Conservation (phyloP, 2,113 vertebrate genomes). For the Myrmecophaga tridactyla region DNA sequence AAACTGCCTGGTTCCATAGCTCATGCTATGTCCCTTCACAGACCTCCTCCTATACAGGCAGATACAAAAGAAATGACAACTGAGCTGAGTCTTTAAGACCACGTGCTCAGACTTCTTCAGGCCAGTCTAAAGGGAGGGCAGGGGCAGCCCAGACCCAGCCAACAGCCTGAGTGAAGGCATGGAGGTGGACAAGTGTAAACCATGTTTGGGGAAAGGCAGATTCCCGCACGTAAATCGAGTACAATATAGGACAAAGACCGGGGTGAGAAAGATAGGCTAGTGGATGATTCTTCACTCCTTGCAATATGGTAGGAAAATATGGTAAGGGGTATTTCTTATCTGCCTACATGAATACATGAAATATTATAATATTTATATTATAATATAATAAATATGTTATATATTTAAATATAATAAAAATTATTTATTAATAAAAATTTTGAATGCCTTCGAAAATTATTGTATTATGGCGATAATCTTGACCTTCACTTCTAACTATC, state of each 20-base stretch:
- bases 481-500: neutral
- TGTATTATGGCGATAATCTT: neutral
- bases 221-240: neutral
- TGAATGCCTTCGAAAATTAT: neutral
- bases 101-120: neutral
- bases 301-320: neutral
- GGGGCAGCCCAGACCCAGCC: neutral
- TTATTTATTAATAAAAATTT: no score
- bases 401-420: no score
- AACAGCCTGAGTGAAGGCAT: neutral
- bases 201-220: rapidly evolving
- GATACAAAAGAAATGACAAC: neutral
- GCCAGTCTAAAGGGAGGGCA: neutral
- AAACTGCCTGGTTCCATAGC: neutral
- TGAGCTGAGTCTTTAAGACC: neutral
- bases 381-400: no score
- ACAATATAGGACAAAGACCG: neutral
- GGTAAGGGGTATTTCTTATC: neutral
- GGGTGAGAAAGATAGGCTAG: neutral
- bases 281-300: neutral
- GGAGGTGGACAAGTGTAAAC: neutral
- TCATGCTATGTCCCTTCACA: neutral
- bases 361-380: no score
- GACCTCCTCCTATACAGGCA: neutral
- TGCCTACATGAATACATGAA: neutral